phyloP scores from a whole-genome alignment of 1,140 invertebrate genomes.

The Pantala flavescens region DNA sequence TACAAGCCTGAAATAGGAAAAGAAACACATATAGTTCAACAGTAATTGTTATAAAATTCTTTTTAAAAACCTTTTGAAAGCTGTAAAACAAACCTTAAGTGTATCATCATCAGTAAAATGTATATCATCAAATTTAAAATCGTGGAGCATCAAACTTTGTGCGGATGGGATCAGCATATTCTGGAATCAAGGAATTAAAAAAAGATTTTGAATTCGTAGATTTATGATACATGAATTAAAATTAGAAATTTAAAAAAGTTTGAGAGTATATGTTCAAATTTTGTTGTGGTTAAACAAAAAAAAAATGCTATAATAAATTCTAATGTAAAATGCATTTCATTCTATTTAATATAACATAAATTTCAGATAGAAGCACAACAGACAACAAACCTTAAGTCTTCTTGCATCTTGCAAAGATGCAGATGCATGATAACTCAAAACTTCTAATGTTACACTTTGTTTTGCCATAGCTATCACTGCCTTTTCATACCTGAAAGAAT shows the following conservation, averaged over 20 bases:
- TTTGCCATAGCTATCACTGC: slow-evolving; percentile 88
- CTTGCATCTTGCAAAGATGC: slow-evolving; percentile 80
- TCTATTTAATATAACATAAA: too few relatives aligned
- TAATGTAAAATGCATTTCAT: too few relatives aligned
- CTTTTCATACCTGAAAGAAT: slow-evolving; percentile 65
- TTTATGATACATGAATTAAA: too few relatives aligned
- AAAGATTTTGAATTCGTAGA: neutral
- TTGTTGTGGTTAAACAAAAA: neutral
- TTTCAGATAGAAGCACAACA: slow-evolving; percentile 13
- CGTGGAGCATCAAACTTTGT: slow-evolving; percentile 67
- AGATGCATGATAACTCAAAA: slow-evolving; percentile 91
- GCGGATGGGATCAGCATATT: slow-evolving; percentile 66
- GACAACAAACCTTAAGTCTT: slow-evolving; percentile 58
- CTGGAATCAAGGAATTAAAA: slow-evolving; percentile 34
- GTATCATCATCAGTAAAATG: slow-evolving; percentile 76
- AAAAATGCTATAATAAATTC: too few relatives aligned
- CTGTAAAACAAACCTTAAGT: slow-evolving; percentile 45
- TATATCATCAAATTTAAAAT: slow-evolving; percentile 81
- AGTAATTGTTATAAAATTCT: neutral
- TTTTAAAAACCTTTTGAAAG: neutral
- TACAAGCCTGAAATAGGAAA: slow-evolving; percentile 49
- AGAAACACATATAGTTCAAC: neutral
- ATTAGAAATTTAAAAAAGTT: too few relatives aligned
- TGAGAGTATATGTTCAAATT: too few relatives aligned
- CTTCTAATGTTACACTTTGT: slow-evolving; percentile 88